Percentiles rank a stretch among this genome's conserved stretches.
These are phyloP conservation scores for Aphodius sticticus DNA, from an alignment of 2,888 invertebrate species.

Conservation along the genomic window DNA sequence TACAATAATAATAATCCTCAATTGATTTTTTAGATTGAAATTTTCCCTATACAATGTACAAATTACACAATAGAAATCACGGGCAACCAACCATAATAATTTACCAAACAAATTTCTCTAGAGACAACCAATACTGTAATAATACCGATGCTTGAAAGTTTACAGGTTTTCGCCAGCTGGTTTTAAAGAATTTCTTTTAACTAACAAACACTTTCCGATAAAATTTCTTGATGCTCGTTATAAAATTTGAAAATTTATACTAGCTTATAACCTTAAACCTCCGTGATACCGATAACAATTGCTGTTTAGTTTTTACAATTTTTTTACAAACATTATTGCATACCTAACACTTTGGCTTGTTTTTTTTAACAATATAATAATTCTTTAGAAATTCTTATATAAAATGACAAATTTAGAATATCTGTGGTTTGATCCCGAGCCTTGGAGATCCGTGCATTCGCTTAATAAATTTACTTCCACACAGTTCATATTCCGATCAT, in stretches of 20 bases:
- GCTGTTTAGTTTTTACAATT: slow-evolving; percentile 44
- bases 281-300: slow-evolving; percentile 55
- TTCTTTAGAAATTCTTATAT: slow-evolving; percentile 42
- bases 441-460: slow-evolving; percentile 24
- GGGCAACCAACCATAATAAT: slow-evolving; percentile 45
- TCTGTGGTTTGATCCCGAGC: slow-evolving; percentile 36
- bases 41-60: slow-evolving; percentile 47
- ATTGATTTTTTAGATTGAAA: slow-evolving; percentile 50
- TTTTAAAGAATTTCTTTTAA: slow-evolving; percentile 47
- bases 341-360: slow-evolving; percentile 51
- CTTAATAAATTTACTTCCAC: slow-evolving; percentile 22
- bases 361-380: slow-evolving; percentile 47
- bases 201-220: slow-evolving; percentile 38
- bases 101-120: slow-evolving; percentile 35
- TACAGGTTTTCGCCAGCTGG: slow-evolving; percentile 33
- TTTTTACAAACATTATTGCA: slow-evolving; percentile 49
- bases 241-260: slow-evolving; percentile 45
- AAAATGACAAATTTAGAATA: slow-evolving; percentile 52
- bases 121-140: slow-evolving; percentile 38
- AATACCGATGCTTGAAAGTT: slow-evolving; percentile 40
- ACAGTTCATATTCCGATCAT: slow-evolving; percentile 19
- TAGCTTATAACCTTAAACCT: slow-evolving; percentile 47
- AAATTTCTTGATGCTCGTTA: slow-evolving; percentile 16
- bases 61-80: slow-evolving; percentile 47
- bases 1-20: slow-evolving; percentile 50